A percentile compares a stretch with the other conserved stretches of the same genome.
Conservation (phyloP, 1,140 invertebrate species). For the Drosophila pallidifrons region DNA sequence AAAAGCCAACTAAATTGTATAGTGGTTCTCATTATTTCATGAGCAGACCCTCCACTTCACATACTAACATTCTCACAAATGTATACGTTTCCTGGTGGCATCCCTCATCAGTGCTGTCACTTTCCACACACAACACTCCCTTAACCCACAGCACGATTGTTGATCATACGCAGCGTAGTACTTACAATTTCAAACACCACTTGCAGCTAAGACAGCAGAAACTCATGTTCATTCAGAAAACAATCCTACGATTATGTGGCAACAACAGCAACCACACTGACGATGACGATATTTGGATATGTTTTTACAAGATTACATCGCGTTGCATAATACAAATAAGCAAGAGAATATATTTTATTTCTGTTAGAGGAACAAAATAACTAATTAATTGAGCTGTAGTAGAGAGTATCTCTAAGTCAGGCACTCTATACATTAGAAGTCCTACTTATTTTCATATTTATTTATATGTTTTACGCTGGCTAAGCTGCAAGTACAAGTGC, state of each 20-base stretch:
- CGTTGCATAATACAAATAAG: neutral
- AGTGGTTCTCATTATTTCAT: slow-evolving; percentile 55
- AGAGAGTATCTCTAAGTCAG: neutral
- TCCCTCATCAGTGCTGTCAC: too few species aligned
- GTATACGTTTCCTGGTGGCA: slow-evolving; percentile 2
- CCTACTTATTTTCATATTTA: slow-evolving; percentile 50
- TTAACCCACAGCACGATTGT: slow-evolving; percentile 26
- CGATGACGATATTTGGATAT: slow-evolving; percentile 45
- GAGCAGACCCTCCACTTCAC: slow-evolving; percentile 22
- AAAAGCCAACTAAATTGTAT: slow-evolving; percentile 54
- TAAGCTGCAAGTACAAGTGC: slow-evolving; percentile 77
- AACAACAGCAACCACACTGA: slow-evolving; percentile 26
- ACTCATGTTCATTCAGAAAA: slow-evolving; percentile 10
- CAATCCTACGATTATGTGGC: neutral
- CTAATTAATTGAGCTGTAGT: too few species aligned
- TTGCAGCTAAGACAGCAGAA: slow-evolving; percentile 33
- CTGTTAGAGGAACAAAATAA: too few species aligned
- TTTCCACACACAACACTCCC: neutral
- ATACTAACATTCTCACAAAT: neutral
- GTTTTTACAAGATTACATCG: slow-evolving; percentile 13
- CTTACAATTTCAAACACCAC: slow-evolving; percentile 55
- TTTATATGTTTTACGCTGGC: slow-evolving; percentile 63
- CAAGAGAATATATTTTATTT: too few species aligned
- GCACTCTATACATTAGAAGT: neutral
- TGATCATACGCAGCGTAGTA: slow-evolving; percentile 57